phyloP scores from a whole-genome alignment of 2,797 vertebrate species.

The Lacerta agilis region DNA sequence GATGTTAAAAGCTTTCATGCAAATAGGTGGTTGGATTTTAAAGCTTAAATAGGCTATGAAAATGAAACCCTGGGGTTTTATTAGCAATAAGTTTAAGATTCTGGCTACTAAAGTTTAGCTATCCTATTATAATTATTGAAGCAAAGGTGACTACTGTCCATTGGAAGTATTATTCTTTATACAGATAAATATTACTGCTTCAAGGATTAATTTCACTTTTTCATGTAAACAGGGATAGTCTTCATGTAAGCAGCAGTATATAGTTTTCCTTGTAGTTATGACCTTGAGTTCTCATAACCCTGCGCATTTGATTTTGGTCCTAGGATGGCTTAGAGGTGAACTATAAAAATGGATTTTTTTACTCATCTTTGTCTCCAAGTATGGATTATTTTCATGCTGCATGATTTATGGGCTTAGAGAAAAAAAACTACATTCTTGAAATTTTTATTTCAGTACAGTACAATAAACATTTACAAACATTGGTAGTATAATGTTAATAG shows the following conservation, averaged over 20 bases:
- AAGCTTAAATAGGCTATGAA: conserved; percentile 37
- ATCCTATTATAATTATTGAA: conserved; percentile 41
- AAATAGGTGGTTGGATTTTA: conserved; percentile 2
- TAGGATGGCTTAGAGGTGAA: not conserved
- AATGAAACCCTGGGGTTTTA: conserved; percentile 11
- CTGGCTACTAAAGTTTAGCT: conserved; percentile 31
- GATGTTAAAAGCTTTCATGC: not conserved
- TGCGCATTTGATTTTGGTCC: not conserved
- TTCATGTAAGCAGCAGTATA: not conserved
- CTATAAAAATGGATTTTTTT: not conserved
- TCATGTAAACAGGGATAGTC: conserved; percentile 49
- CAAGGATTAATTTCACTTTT: conserved; percentile 71
- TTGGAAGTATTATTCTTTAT: conserved; percentile 75
- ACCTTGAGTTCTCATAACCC: not conserved
- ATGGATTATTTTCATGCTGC: not conserved
- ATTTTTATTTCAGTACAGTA: not conserved
- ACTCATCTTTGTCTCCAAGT: not conserved
- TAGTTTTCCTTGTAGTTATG: not conserved
- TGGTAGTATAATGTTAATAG: not conserved
- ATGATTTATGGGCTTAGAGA: not conserved
- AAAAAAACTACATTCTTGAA: not conserved
- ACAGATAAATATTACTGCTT: conserved; percentile 70
- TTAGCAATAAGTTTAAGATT: conserved; percentile 22
- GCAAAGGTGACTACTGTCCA: conserved; percentile 68
- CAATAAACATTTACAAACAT: not conserved